Base-by-base conservation (phyloP, 2,797 vertebrate species). In the Sebastes kiyomatsui region DNA sequence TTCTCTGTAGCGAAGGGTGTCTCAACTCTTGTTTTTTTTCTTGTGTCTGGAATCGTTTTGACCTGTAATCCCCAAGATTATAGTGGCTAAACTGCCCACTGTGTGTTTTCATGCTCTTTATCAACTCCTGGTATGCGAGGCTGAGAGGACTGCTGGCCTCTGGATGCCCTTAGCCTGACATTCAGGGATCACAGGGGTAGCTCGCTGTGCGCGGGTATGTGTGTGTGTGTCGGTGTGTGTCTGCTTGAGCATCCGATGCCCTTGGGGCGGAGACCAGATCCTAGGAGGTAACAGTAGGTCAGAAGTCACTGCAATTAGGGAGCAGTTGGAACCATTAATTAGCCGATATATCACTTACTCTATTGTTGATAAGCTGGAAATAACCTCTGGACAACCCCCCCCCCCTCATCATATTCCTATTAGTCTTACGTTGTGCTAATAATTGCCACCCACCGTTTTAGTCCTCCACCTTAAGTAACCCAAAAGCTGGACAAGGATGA, bases 61-160 rank as follows among this genome's bases (percentile, higher is more conserved):
- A 94, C 91, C 93, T 91, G 87, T 91, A 90, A 93, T 93, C 91
- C 92, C 90, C 64, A 72, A 93, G 91, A 93, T 94, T 93, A 95
- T 91, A 81, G 87, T 81, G 91, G 90, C 92, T 93, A 92, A 92
- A 91, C 88, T 93, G 86, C 91, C 92, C 90, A 89, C 91, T 93
- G 91, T 90, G 90, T 90, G 92, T 89, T 88, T 90, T 84, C 68
- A 66, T 87, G 90, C 91, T 93, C 86, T 88, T 91, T 91, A 90
- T 93, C 90, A 88, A 86, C 88, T 92, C 86, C 86, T 67, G 85
- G 91, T 90, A 90, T 76, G 87, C 87, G 66, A 54, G 86, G 85
- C 91, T 79, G 87, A 89, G 88, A 91, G 85, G 89, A 93, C 86
- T 61, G 83, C 86, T 85, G 90, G 91, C 90, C 91, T 88, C 90